Percentiles rank a stretch among this genome's conserved stretches.
Conservation (phyloP, 2,888 invertebrate genomes). For the Ariolimax columbianus region DNA sequence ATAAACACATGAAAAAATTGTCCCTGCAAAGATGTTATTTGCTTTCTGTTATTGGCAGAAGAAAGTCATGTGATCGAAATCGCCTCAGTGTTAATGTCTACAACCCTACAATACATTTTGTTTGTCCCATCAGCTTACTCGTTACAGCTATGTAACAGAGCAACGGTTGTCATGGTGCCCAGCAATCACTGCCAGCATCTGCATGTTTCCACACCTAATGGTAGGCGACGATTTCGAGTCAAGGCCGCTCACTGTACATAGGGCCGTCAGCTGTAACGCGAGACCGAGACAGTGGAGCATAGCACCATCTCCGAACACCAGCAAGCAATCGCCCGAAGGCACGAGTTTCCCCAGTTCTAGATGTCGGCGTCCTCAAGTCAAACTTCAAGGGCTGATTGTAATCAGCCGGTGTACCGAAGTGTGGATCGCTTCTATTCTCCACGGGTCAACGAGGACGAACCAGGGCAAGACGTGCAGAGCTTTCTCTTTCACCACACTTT, state of each 20-base stretch:
- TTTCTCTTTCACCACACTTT: too few species aligned
- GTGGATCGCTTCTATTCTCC: background rate
- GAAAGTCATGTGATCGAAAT: too few species aligned
- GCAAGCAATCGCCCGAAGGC: background rate
- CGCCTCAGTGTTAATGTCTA: too few species aligned
- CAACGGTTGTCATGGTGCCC: too few species aligned
- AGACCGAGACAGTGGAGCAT: background rate
- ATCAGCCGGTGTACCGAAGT: conserved; percentile 1
- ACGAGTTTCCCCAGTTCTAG: background rate
- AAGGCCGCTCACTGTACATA: background rate
- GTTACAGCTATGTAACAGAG: too few species aligned
- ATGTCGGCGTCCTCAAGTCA: background rate
- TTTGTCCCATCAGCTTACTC: too few species aligned
- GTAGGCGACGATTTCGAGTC: background rate
- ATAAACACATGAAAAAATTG: too few species aligned
- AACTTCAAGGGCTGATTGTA: background rate
- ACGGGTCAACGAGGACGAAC: background rate
- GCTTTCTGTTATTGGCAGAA: too few species aligned
- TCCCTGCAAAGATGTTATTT: too few species aligned
- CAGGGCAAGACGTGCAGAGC: too few species aligned
- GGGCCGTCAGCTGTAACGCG: background rate
- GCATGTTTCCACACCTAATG: background rate
- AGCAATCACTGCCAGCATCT: too few species aligned
- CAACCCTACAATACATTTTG: too few species aligned
- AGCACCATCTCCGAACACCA: background rate